Base-by-base conservation (phyloP, 2,888 invertebrate species). In the Panopea generosa region DNA sequence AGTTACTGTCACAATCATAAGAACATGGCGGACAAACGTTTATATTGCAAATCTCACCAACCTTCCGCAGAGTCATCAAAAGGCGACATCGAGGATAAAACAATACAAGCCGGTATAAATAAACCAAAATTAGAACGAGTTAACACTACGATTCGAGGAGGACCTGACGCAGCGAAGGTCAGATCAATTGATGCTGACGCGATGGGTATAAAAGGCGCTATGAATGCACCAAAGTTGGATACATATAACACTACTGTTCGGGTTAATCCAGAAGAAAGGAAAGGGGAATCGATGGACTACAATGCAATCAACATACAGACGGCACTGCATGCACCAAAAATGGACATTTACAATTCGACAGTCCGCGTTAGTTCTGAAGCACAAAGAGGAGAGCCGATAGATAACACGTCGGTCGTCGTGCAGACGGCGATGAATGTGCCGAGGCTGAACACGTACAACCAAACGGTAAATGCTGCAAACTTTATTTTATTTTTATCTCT, bases 31-130 rank as follows among this genome's bases (percentile, higher is more conserved):
- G 91, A 91, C 70, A 85, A 77, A 62, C 84, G 89, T 65, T 76
- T 91, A 11, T 91, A 90, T 77, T 91, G 91, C 65, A 69, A 74
- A 38, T 86, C 80, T 11, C 86, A 89, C 70, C 74, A 78, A 20
- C 89, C 89, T 14, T 75, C 40, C 2, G 55, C 70, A 49, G 76
- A 77, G 16, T 68, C 68, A 29, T 59, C 70, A 1, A 75, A 72
- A 22, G 72, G 66, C 0, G 63, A 65, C 16, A 63, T 82, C 6
- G 68, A 72, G 18, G 77, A 77, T 22, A 63, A 71, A 47, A 71
- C 59, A 11, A 61, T 82, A 20, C 74, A 75, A 38, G 60, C 77
- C 2, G 49, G 68, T n/a, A 65, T 79, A 55, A 77, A 82, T 29
- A 70, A 82, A 50, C 82, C 82, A 0, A 79, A 74, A 57, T 38